phyloP scores from a whole-genome alignment of 2,113 vertebrate genomes.

The Lepidiolamprologus cunningtoni region DNA sequence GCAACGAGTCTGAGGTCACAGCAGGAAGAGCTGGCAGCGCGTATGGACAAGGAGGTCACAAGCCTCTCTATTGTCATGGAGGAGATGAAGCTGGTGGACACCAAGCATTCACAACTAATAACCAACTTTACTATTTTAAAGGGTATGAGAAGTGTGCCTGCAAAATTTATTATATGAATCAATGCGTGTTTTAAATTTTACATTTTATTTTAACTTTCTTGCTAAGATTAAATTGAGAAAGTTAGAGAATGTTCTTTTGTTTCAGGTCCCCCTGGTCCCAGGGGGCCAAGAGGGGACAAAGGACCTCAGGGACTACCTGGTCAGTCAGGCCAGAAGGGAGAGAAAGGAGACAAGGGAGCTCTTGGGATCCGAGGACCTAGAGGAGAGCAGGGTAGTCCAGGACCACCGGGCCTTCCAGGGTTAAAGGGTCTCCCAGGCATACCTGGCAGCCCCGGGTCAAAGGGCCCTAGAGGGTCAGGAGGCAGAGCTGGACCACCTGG shows the following conservation, averaged over 20 bases:
- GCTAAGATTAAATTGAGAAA: background rate
- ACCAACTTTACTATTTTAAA: slow-evolving; percentile 95
- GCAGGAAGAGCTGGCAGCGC: slow-evolving; percentile 82
- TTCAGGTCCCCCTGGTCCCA: slow-evolving; percentile 91
- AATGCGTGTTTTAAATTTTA: background rate
- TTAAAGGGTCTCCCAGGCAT: slow-evolving; percentile 83
- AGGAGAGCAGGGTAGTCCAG: slow-evolving; percentile 82
- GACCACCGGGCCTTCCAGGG: slow-evolving; percentile 79
- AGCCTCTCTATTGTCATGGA: slow-evolving; percentile 91
- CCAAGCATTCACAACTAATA: slow-evolving; percentile 91
- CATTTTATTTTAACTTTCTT: background rate
- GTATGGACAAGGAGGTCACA: slow-evolving; percentile 89
- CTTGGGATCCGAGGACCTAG: slow-evolving; percentile 76
- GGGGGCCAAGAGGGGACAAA: slow-evolving; percentile 88
- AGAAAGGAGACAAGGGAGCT: slow-evolving; percentile 85
- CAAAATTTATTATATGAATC: background rate
- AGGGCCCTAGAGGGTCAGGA: slow-evolving; percentile 89
- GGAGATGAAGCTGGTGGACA: slow-evolving; percentile 97
- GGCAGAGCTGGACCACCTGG: slow-evolving; percentile 85
- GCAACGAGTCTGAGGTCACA: slow-evolving; percentile 76
- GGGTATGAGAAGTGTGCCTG: slow-evolving; percentile 65
- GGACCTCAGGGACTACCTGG: slow-evolving; percentile 81
- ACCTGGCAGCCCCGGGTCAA: slow-evolving; percentile 82
- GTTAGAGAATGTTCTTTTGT: slow-evolving; percentile 30
- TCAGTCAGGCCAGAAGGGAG: slow-evolving; percentile 82